Conservation (phyloP, 2,888 invertebrate species). For the Xylota sylvarum region DNA sequence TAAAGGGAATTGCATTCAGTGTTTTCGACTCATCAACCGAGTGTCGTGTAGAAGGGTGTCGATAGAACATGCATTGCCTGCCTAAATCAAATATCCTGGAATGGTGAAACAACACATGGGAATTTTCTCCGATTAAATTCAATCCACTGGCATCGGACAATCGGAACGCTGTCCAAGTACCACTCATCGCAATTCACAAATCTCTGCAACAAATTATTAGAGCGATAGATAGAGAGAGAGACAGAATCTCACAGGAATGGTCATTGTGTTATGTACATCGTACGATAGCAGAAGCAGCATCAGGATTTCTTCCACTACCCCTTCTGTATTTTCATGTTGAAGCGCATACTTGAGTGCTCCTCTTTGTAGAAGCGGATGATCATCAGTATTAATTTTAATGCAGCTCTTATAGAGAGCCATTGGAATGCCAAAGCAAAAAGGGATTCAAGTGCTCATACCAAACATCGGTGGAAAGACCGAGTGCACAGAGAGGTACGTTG, state of each 20-base stretch:
- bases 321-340: slow-evolving; percentile 25
- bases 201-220: slow-evolving; percentile 49
- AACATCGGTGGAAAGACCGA: background rate
- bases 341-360: background rate
- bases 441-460: slow-evolving; percentile 32
- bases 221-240: background rate
- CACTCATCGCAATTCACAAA: slow-evolving; percentile 58
- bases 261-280: slow-evolving; percentile 17
- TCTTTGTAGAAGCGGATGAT: slow-evolving; percentile 6
- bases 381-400: slow-evolving; percentile 51
- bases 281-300: slow-evolving; percentile 10
- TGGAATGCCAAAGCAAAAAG: slow-evolving; percentile 30
- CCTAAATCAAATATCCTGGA: slow-evolving; percentile 40
- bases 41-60: background rate
- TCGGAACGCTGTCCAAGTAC: slow-evolving; percentile 1
- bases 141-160: slow-evolving; percentile 13
- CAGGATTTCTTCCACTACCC: background rate
- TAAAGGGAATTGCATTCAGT: background rate
- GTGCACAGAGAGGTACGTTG: background rate
- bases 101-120: slow-evolving; percentile 29
- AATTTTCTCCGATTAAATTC: slow-evolving; percentile 45
- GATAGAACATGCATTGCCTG: background rate
- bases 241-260: slow-evolving; percentile 13
- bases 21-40: background rate
- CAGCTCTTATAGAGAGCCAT: slow-evolving; percentile 7